Conservation (phyloP, 2,888 invertebrate genomes). For the Macrophya annulata region DNA sequence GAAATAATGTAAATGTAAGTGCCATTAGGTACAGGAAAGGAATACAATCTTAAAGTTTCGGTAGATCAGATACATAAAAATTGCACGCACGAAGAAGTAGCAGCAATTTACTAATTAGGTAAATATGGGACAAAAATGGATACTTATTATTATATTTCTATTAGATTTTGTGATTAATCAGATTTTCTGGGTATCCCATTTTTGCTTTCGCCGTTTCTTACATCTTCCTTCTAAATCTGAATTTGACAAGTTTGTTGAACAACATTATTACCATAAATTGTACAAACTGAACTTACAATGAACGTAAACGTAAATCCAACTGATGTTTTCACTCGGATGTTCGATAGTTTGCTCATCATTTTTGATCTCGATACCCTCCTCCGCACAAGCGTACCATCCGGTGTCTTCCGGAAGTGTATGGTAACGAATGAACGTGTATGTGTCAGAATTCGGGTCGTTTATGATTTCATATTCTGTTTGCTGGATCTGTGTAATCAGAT, state of each 20-base stretch:
- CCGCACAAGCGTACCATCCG: constrained; percentile 75
- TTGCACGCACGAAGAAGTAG: neutral
- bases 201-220: no score
- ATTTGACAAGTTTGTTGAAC: no score
- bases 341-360: constrained; percentile 57
- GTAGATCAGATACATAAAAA: neutral
- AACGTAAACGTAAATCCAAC: constrained; percentile 74
- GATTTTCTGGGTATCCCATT: no score
- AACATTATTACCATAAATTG: no score
- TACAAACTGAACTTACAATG: constrained; percentile 68
- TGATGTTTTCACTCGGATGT: constrained; percentile 60
- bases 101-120: neutral
- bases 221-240: no score
- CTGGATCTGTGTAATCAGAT: neutral
- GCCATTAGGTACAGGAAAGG: neutral
- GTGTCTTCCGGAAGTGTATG: constrained; percentile 70
- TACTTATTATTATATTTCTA: neutral
- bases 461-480: constrained; percentile 13
- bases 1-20: constrained; percentile 60
- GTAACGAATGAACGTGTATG: constrained; percentile 54
- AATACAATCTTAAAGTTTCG: neutral
- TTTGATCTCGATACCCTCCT: constrained; percentile 60
- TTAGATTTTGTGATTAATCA: no score
- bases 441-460: neutral
- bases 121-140: neutral